Evolutionary conservation across 2,113 vertebrate species (phyloP).

Genomic region (Plecturocebus donacophilus): DNA sequence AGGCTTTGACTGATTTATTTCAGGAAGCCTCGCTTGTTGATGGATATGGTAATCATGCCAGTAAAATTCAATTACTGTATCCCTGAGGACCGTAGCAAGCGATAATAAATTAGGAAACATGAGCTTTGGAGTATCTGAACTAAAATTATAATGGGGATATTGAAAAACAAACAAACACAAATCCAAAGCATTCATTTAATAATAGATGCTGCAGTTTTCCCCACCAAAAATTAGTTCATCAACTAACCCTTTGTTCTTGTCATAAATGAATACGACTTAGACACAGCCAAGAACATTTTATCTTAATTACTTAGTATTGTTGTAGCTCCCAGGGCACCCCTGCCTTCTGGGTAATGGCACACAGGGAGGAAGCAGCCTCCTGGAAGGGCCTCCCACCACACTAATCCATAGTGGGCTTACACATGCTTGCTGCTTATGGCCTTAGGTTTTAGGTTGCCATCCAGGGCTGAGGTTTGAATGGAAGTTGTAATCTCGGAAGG

Average conservation of each 20-base stretch:
- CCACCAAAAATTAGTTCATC: conserved; percentile 69
- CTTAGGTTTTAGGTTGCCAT: conserved; percentile 62
- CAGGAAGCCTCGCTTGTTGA: conserved; percentile 26
- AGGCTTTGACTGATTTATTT: conserved; percentile 1
- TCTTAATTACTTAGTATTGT: conserved; percentile 63
- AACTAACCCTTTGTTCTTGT: conserved; percentile 52
- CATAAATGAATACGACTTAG: conserved; percentile 47
- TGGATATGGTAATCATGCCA: conserved; percentile 43
- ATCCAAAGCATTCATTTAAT: conserved; percentile 54
- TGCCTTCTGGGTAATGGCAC: conserved; percentile 27
- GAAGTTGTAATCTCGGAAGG: conserved; percentile 69
- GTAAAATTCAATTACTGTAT: conserved; percentile 68
- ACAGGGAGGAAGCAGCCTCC: neutral
- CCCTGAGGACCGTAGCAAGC: neutral
- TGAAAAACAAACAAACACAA: conserved; percentile 72
- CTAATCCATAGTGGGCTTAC: neutral
- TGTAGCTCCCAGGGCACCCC: conserved; percentile 9
- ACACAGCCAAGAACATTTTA: conserved; percentile 62
- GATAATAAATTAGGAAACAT: conserved; percentile 69
- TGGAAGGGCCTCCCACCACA: neutral
- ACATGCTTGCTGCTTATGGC: neutral
- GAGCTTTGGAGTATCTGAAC: conserved; percentile 50
- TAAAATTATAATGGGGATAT: conserved; percentile 57
- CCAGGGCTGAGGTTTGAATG: conserved; percentile 32
- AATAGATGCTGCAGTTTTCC: neutral